Evolutionary conservation across 1,140 invertebrate species (phyloP).

Genomic region (Aphaenogaster floridana): DNA sequence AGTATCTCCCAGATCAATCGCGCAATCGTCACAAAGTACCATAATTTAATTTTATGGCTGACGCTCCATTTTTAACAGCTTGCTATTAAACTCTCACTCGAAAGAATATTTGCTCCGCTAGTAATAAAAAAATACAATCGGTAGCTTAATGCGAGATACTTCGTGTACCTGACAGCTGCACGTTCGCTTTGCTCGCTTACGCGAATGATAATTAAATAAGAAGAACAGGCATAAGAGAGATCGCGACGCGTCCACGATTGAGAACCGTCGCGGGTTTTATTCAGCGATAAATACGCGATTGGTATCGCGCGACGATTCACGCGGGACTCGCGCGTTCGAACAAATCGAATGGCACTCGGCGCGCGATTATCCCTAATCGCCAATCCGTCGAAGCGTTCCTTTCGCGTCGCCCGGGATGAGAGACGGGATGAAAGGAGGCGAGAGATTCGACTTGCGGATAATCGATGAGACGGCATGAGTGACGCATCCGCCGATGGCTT

Average conservation of each 20-base stretch:
- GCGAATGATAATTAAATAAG: slow-evolving; percentile 27
- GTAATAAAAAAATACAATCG: neutral
- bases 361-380: slow-evolving; percentile 60
- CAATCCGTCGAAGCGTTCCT: slow-evolving; percentile 40
- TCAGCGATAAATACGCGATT: slow-evolving; percentile 47
- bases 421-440: slow-evolving; percentile 38
- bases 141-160: neutral
- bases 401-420: neutral
- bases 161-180: neutral
- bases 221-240: neutral
- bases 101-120: neutral
- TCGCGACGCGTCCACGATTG: neutral
- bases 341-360: slow-evolving; percentile 37
- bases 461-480: slow-evolving; percentile 57
- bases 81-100: neutral
- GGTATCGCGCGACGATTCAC: slow-evolving; percentile 50
- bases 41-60: neutral
- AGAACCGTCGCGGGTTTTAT: slow-evolving; percentile 28
- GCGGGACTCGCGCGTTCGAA: slow-evolving; percentile 22
- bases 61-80: neutral
- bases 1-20: neutral
- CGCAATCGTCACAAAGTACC: neutral
- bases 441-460: slow-evolving; percentile 63
- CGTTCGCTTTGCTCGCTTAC: neutral
- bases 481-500: slow-evolving; percentile 39